Evolutionary conservation across 2,113 vertebrate species (phyloP).

Genomic region (Coptodon bakossiorum): DNA sequence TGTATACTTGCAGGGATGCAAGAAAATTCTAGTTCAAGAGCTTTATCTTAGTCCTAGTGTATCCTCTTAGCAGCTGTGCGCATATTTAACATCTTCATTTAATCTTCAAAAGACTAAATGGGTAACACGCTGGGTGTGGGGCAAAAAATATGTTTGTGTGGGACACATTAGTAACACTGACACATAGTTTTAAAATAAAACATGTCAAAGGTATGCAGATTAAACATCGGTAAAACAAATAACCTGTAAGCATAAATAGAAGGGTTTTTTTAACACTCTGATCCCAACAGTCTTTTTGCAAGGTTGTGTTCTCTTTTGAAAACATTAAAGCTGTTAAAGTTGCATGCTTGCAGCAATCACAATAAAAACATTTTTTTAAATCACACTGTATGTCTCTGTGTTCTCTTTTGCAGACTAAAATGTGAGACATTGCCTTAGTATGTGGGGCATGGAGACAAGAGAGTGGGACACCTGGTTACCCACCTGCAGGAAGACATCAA

Average conservation of each 20-base stretch:
- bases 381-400: accelerated
- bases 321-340: background rate
- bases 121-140: background rate
- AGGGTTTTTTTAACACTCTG: accelerated
- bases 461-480: background rate
- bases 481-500: constrained; percentile 32
- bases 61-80: accelerated
- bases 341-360: background rate
- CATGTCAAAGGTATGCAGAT: background rate
- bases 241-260: background rate
- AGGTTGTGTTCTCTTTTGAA: background rate
- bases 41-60: background rate
- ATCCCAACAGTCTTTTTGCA: background rate
- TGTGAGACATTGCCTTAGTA: background rate
- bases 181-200: background rate
- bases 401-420: accelerated
- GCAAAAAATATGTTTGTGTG: background rate
- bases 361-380: accelerated
- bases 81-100: accelerated
- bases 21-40: background rate
- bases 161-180: background rate
- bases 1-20: background rate
- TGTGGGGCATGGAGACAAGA: background rate
- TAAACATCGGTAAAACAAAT: background rate
- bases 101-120: background rate